Evolutionary conservation across 2,113 vertebrate species (phyloP), one percentile per base, ranked within the genome.

Genomic region (Equus quagga): DNA sequence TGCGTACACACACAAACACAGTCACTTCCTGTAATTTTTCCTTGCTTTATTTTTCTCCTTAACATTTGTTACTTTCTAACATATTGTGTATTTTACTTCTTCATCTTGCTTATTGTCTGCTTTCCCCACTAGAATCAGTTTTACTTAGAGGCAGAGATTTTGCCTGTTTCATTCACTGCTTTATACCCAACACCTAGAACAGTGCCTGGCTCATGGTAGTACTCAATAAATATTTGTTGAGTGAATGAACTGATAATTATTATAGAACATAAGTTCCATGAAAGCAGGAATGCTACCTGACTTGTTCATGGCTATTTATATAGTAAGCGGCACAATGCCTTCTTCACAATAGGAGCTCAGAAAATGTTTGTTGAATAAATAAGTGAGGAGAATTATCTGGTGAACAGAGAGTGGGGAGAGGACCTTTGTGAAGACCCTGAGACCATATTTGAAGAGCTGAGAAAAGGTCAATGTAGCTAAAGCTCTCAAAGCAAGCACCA

Each of bases 51-150:
- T 87, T 81, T 93, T 70, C 31, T 94, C 49, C 31, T 33, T 72
- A 89, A 23, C 7, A 46, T 86, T 85, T 86, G 75, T 51, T 44
- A 51, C 36, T 90, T 97, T 89, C 28, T 84, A 95, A 70, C n/a
- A 93, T 44, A 49, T 8, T 90, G 14, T 69, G 12, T 95, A 64
- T 96, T 89, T 83, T 76, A 44, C 49, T 70, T 82, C 54, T 69
- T 96, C 28, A 89, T 95, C 33, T 70, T 85, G 28, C 6, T 85
- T 60, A 81, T 46, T 88, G 14, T 19, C 33, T 94, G 8, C 5
- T 23, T 93, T 91, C 15, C 11, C n/a, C 24, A 67, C 4, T 92
- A 67, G 23, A 46, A 56, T 87, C 13, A 41, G 19, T 79, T 94
- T 91, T 94, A 56, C 24, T 49, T 65, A 31, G 15, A 23, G 6